These are phyloP conservation scores for Nilaparvata lugens DNA, from an alignment of 1,140 invertebrate genomes.

Conservation along the genomic window DNA sequence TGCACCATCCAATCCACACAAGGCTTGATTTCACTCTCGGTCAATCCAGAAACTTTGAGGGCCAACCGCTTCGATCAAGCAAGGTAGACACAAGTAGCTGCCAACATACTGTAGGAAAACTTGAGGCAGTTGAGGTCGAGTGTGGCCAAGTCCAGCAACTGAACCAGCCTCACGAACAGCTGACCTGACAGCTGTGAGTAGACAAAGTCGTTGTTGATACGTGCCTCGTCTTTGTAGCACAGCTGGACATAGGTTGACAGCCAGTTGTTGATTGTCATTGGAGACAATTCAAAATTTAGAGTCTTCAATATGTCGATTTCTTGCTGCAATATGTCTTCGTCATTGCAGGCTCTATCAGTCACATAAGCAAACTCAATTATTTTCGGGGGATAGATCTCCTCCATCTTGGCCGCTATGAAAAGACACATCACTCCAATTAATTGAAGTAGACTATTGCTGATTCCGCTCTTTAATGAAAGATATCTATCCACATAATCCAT, in stretches of 20 bases:
- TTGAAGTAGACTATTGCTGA: constrained; percentile 79
- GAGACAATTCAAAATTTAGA: constrained; percentile 85
- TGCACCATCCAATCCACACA: too few species aligned
- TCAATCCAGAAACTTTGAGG: constrained; percentile 20
- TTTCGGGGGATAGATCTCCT: constrained; percentile 99
- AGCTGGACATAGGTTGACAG: constrained; percentile 89
- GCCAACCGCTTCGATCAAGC: constrained; percentile 21
- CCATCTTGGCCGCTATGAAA: constrained; percentile 93
- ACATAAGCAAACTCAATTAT: constrained; percentile 92
- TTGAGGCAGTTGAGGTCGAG: constrained; percentile 72
- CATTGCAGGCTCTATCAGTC: constrained; percentile 91
- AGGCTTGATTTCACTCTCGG: too few species aligned
- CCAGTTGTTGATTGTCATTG: constrained; percentile 86
- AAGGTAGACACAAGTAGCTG: constrained; percentile 75
- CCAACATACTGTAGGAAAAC: constrained; percentile 76
- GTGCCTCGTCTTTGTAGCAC: constrained; percentile 30
- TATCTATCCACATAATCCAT: constrained; percentile 93
- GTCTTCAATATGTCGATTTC: constrained; percentile 79
- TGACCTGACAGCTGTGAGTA: constrained; percentile 78
- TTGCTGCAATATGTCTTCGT: constrained; percentile 77
- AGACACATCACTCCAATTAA: constrained; percentile 90
- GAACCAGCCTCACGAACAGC: constrained; percentile 71
- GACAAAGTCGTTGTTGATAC: constrained; percentile 60
- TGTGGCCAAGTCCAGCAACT: constrained; percentile 78
- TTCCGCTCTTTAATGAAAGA: constrained; percentile 56